These are phyloP conservation scores for Malurus elegans DNA, from an alignment of 2,113 vertebrate genomes.

Conservation along the genomic window DNA sequence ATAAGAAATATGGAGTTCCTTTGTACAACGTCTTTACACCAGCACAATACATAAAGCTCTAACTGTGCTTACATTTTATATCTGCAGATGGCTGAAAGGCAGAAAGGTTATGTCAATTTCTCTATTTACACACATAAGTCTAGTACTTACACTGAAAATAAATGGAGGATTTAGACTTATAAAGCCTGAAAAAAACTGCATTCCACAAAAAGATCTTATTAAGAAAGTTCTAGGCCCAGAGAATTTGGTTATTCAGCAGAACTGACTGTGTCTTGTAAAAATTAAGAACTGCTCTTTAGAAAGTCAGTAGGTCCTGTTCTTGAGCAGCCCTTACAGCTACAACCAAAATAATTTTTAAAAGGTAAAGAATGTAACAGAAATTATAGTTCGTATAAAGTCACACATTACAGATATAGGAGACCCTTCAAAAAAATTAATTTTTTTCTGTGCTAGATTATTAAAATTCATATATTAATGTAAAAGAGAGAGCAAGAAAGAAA, in stretches of 20 bases:
- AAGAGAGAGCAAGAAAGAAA: not conserved
- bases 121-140: not conserved
- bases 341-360: not conserved
- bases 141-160: conserved; percentile 17
- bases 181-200: not conserved
- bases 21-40: not conserved
- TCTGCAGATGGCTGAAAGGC: not conserved
- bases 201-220: not conserved
- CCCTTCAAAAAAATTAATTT: not conserved
- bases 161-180: conserved; percentile 10
- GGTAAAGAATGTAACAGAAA: not conserved
- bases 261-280: not conserved
- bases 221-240: not conserved
- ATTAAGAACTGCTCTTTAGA: not conserved
- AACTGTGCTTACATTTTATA: not conserved
- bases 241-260: not conserved
- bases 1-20: not conserved
- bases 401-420: not conserved
- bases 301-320: not conserved
- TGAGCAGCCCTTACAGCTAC: not conserved
- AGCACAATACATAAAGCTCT: conserved; percentile 21
- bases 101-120: conserved; percentile 40
- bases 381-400: not conserved
- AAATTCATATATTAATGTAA: not conserved
- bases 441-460: not conserved